Conservation (phyloP, 1,140 invertebrate species). For the Andricus grossulariae region DNA sequence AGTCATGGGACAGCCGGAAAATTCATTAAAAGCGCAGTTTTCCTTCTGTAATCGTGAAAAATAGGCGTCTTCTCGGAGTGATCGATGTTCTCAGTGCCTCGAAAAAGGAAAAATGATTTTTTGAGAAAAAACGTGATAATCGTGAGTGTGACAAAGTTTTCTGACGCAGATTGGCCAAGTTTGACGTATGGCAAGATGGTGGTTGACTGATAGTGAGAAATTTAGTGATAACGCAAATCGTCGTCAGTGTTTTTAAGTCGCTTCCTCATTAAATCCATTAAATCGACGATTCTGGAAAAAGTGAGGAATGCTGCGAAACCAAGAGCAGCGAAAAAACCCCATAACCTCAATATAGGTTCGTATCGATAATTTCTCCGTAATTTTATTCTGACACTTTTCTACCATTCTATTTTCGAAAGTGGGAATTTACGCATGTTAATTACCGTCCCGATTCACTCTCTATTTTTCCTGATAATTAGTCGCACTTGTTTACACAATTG, state of each 20-base stretch:
- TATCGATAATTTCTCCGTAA: not conserved
- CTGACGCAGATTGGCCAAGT: constrained; percentile 31
- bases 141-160: not conserved
- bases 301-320: constrained; percentile 5
- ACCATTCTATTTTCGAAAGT: not conserved
- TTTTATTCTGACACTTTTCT: not conserved
- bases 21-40: constrained; percentile 4
- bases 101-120: not conserved
- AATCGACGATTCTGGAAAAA: not conserved
- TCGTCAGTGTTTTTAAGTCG: not conserved
- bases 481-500: too few relatives aligned
- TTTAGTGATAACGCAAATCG: constrained; percentile 16
- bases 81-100: not conserved
- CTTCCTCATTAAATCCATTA: not conserved
- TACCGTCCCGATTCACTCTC: too few relatives aligned
- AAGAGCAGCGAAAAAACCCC: not conserved
- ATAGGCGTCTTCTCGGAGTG: constrained; percentile 8
- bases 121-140: not conserved
- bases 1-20: constrained; percentile 19
- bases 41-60: constrained; percentile 16
- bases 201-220: constrained; percentile 43
- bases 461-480: too few relatives aligned
- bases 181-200: constrained; percentile 51
- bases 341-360: constrained; percentile 15
- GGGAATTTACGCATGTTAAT: not conserved